Conservation (phyloP, 2,113 vertebrate species). For the Antigone vipio region DNA sequence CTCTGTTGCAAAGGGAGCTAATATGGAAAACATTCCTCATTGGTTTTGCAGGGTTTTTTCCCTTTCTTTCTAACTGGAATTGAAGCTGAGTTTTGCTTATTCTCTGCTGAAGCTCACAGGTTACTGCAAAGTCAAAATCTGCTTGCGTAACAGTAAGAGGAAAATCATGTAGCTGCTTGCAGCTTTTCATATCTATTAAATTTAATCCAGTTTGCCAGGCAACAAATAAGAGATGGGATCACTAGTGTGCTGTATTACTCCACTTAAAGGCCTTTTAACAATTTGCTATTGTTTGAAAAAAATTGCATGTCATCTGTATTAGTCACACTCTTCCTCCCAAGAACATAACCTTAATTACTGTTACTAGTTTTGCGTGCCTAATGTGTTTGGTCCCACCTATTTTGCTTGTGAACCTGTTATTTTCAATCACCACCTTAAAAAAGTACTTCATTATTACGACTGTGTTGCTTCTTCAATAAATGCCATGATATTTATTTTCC, state of each 20-base stretch:
- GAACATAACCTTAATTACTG: not conserved
- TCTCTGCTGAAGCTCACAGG: not conserved
- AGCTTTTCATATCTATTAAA: not conserved
- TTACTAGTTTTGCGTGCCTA: not conserved
- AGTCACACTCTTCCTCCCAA: not conserved
- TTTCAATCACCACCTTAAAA: constrained; percentile 28
- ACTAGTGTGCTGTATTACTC: not conserved
- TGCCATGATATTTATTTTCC: not conserved
- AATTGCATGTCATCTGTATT: not conserved
- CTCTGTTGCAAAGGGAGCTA: not conserved
- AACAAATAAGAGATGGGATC: not conserved
- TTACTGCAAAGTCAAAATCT: not conserved
- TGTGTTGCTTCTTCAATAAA: not conserved
- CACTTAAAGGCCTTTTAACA: not conserved
- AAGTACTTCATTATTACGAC: not conserved
- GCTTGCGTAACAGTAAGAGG: not conserved
- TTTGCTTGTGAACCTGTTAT: constrained; percentile 8
- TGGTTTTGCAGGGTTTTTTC: fast-evolving
- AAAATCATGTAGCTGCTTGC: not conserved
- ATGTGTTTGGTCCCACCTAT: not conserved
- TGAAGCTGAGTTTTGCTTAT: not conserved
- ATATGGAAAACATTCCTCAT: not conserved
- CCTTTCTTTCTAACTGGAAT: not conserved
- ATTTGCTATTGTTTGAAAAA: constrained; percentile 3
- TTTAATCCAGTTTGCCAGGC: not conserved